A percentile compares a stretch with the other conserved stretches of the same genome.
phyloP scores from a whole-genome alignment of 2,113 vertebrate species.

The Xenotilapia caudafasciata region DNA sequence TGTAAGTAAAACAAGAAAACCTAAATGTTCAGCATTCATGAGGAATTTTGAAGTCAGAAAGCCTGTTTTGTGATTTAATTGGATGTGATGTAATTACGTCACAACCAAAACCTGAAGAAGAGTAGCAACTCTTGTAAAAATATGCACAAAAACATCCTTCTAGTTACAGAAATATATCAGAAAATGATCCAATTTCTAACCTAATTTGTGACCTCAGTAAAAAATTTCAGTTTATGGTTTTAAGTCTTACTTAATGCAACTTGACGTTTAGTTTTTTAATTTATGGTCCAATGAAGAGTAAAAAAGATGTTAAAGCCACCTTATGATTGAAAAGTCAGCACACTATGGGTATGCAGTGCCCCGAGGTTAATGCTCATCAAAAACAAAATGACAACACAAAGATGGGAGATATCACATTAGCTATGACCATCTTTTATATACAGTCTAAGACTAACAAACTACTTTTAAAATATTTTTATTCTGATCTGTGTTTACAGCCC shows the following conservation, averaged over 20 bases:
- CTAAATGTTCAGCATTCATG: not conserved
- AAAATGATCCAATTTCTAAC: fast-evolving
- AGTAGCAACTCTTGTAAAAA: not conserved
- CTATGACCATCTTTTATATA: not conserved
- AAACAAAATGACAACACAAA: not conserved
- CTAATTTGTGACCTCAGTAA: not conserved
- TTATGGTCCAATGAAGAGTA: fast-evolving
- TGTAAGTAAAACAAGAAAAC: not conserved
- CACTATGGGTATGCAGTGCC: not conserved
- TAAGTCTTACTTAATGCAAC: not conserved
- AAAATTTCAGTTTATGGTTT: not conserved
- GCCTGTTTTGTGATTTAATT: not conserved
- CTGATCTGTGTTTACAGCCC: not conserved
- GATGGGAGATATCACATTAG: not conserved
- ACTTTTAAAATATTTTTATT: not conserved
- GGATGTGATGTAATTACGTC: fast-evolving
- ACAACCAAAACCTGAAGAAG: not conserved
- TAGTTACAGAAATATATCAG: not conserved
- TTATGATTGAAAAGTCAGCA: not conserved
- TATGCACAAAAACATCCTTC: fast-evolving
- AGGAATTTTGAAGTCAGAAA: not conserved
- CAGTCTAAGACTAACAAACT: not conserved
- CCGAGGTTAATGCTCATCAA: not conserved
- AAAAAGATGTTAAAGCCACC: not conserved
- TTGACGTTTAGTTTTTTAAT: fast-evolving